Percentiles rank a stretch among this genome's conserved stretches.
These are phyloP conservation scores for Phallusia fumigata DNA, from an alignment of 23 tunicate species.

Conservation along the genomic window DNA sequence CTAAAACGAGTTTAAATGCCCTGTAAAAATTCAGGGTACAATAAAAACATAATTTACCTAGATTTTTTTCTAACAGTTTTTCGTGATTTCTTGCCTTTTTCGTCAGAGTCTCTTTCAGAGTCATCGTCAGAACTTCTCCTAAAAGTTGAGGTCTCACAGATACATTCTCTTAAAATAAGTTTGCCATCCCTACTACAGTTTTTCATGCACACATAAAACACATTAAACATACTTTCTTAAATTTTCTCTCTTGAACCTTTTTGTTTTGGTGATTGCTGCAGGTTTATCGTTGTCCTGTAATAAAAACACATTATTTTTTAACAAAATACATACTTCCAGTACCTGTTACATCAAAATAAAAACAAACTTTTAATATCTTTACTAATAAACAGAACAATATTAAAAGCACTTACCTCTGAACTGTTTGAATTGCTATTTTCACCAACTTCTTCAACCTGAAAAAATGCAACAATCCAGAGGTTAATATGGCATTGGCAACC, in stretches of 20 bases:
- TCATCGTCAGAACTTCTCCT: neutral
- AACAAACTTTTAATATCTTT: no score
- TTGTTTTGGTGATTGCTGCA: neutral
- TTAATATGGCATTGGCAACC: no score
- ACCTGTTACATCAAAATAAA: no score
- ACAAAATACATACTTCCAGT: no score
- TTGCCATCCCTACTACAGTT: no score
- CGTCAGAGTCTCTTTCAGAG: conserved; percentile 3
- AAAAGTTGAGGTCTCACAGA: neutral
- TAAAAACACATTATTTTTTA: no score
- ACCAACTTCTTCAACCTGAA: neutral
- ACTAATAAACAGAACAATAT: no score
- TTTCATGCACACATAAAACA: neutral
- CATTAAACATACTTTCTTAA: neutral
- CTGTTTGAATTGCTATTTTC: neutral
- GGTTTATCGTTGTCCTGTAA: neutral
- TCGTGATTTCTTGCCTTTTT: neutral
- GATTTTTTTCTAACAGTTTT: conserved; percentile 9
- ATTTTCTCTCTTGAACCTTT: neutral
- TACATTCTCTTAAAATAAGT: neutral
- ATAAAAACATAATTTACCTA: neutral
- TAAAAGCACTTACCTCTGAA: neutral
- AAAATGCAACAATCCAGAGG: neutral
- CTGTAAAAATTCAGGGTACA: neutral
- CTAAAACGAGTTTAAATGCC: neutral